Conservation (phyloP, 1,140 invertebrate species). For the Ylistrum balloti region DNA sequence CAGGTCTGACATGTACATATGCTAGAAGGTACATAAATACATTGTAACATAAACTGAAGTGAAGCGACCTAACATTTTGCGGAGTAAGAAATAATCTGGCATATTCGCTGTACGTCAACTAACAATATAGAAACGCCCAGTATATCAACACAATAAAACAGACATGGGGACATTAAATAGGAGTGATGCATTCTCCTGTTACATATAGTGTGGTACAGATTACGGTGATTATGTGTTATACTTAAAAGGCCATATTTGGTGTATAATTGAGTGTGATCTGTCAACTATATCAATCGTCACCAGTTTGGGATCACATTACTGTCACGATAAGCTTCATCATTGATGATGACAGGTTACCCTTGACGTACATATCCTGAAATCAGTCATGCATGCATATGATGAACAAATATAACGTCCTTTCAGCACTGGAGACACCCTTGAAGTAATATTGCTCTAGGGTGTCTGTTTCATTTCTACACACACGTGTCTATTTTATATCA, state of each 20-base stretch:
- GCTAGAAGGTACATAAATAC: no score
- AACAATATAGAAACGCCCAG: not conserved
- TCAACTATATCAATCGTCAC: no score
- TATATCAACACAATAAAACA: not conserved
- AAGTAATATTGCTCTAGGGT: not conserved
- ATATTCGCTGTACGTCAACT: not conserved
- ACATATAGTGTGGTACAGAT: not conserved
- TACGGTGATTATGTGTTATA: not conserved
- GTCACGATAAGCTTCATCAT: not conserved
- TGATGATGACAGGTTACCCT: not conserved
- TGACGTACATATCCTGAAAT: not conserved
- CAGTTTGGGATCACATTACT: not conserved
- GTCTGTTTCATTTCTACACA: constrained; percentile 16
- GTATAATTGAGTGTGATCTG: no score
- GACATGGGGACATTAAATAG: not conserved
- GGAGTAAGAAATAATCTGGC: not conserved
- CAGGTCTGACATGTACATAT: no score
- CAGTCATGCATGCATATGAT: not conserved
- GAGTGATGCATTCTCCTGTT: not conserved
- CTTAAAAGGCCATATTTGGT: not conserved
- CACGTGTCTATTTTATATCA: not conserved
- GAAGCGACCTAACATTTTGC: no score
- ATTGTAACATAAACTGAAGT: no score
- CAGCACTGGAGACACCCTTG: not conserved
- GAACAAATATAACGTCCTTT: not conserved